A percentile compares a stretch with the other conserved stretches of the same genome.
Conservation (phyloP, 1,140 invertebrate species). For the Zaprionus africanus region DNA sequence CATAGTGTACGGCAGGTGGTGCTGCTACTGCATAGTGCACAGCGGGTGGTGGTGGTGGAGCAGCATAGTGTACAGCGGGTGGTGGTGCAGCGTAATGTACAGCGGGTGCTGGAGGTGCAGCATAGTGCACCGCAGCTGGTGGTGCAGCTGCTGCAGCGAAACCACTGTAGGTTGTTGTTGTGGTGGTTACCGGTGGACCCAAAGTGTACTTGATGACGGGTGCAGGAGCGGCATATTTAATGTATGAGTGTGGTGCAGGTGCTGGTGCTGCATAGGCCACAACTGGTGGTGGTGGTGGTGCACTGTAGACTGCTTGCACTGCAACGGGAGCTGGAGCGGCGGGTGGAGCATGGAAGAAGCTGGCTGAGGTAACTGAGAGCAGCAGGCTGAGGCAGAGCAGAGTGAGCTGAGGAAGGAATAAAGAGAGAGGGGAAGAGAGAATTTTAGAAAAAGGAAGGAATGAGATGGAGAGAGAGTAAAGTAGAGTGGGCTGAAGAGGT, state of each 20-base stretch:
- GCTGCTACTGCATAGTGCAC: slow-evolving; percentile 27
- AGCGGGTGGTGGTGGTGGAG: slow-evolving; percentile 27
- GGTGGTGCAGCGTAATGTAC: slow-evolving; percentile 27
- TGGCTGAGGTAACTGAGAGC: slow-evolving; percentile 2
- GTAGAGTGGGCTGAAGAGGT: background rate
- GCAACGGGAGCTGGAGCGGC: slow-evolving; percentile 45
- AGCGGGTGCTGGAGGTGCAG: slow-evolving; percentile 13
- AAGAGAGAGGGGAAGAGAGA: background rate
- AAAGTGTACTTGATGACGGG: slow-evolving; percentile 63
- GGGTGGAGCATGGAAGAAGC: slow-evolving; percentile 48
- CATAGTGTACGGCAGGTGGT: slow-evolving; percentile 1
- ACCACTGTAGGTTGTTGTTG: slow-evolving; percentile 63
- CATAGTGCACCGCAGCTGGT: slow-evolving; percentile 25
- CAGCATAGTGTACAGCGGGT: slow-evolving; percentile 36
- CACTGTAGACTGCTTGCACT: slow-evolving; percentile 57
- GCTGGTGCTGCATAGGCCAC: slow-evolving; percentile 26
- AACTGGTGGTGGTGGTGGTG: slow-evolving; percentile 33
- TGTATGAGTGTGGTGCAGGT: slow-evolving; percentile 14
- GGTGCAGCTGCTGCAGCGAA: slow-evolving; percentile 49
- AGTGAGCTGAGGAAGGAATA: background rate
- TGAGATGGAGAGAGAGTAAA: no score
- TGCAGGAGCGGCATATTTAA: slow-evolving; percentile 42
- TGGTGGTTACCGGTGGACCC: slow-evolving; percentile 66
- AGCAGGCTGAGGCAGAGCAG: slow-evolving; percentile 24
- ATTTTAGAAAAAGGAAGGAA: background rate